These are phyloP conservation scores for Rhinogobio ventralis DNA, from an alignment of 2,797 vertebrate species.

Conservation along the genomic window DNA sequence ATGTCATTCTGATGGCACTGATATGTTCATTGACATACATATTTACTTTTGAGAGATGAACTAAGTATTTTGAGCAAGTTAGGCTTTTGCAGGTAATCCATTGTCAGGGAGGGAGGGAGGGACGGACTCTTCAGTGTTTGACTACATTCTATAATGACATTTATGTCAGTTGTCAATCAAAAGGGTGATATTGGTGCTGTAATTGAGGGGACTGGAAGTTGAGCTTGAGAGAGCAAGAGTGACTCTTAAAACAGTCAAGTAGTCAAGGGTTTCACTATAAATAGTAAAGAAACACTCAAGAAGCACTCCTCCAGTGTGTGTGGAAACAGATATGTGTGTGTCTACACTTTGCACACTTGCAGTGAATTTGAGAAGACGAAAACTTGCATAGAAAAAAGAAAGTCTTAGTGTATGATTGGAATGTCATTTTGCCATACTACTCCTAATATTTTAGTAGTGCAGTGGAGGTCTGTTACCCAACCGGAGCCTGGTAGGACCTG, in stretches of 20 bases:
- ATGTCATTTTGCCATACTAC: background rate
- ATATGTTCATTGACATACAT: no score
- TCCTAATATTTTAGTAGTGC: background rate
- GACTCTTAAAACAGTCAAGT: background rate
- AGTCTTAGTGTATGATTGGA: background rate
- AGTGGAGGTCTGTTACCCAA: background rate
- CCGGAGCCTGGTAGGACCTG: background rate
- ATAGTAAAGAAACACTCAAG: constrained; percentile 5
- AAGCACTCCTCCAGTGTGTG: background rate
- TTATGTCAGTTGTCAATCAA: background rate
- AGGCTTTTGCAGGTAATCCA: no score
- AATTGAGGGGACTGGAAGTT: background rate
- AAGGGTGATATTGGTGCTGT: background rate
- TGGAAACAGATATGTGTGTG: background rate
- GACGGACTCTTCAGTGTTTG: background rate
- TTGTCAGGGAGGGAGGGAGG: no score
- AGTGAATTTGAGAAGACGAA: background rate
- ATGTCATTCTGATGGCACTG: no score
- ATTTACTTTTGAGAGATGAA: no score
- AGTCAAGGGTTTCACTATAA: constrained; percentile 11
- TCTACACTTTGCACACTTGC: background rate
- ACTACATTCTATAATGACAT: background rate
- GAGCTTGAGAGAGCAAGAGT: background rate
- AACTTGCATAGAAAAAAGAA: background rate
- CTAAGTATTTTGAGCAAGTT: no score